Conservation (phyloP, 1,140 invertebrate species). For the Brachionus calyciflorus region DNA sequence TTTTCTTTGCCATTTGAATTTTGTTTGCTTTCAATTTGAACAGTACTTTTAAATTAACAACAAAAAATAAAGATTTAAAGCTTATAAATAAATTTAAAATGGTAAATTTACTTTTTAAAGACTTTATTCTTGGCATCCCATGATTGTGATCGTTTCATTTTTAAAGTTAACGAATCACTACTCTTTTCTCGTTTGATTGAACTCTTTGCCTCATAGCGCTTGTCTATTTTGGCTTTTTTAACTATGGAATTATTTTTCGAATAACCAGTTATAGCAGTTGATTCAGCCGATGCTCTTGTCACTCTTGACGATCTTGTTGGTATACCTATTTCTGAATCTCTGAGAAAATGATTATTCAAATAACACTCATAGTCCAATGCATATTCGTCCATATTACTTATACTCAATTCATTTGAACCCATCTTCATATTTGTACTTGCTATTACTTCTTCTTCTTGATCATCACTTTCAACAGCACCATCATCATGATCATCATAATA, state of each 20-base stretch:
- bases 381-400: not conserved
- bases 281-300: not conserved
- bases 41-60: too few species aligned
- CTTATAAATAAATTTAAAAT: too few species aligned
- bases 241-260: constrained; percentile 20
- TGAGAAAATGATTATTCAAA: not conserved
- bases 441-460: not conserved
- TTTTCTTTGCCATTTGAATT: too few species aligned
- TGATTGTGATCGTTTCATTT: constrained; percentile 23
- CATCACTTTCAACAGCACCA: too few species aligned
- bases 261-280: not conserved
- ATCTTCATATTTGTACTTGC: not conserved
- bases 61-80: too few species aligned
- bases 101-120: not conserved
- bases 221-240: not conserved
- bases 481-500: too few species aligned
- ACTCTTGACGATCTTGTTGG: not conserved
- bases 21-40: too few species aligned
- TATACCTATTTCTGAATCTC: not conserved
- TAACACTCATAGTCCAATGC: not conserved
- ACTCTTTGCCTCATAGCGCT: not conserved
- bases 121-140: constrained; percentile 29
- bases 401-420: not conserved
- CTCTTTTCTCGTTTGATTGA: constrained; percentile 5
- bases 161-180: not conserved